Evolutionary conservation across 35 echinoderm and acorn worm genomes (phyloP), one percentile per base, ranked within the genome.

Genomic region (Anneissia japonica): DNA sequence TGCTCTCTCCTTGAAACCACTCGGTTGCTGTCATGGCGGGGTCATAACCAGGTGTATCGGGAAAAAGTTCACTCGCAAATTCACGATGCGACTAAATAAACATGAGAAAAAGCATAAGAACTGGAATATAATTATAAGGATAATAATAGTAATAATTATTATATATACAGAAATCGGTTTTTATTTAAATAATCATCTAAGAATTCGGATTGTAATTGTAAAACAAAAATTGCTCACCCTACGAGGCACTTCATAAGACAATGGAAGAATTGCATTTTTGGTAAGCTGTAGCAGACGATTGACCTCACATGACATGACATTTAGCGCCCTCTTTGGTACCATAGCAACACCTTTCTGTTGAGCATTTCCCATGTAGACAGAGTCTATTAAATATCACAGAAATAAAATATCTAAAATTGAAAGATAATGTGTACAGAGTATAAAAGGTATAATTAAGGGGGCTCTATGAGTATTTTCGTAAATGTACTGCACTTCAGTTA

Each of bases 261-360:
- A 36, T 17, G 96, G 96, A 19, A 99, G 56, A 40, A 99, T 84
- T 30, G 85, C 91, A 39, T 93, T 82, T 35, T 87, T 83, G 32
- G 96, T 94, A 9, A 99, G 86, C 46, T 94, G 92, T 32, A 99
- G 75, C 17, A 99, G 26, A 46, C 96, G 72, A 37, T 90, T 91
- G 33, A 99, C 96, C 75, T 94, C 96, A 87, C 96, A 93, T n/a
- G 86, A 88, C 96, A 99, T 94, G 29, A 99, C 89, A 85, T 99
- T 86, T 43, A 99, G 37, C n/a, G 92, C 89, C 46, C 87, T 85
- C 84, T 99, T 99, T n/a, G 89, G 89, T 26, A 99, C 92, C 86
- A 94, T 77, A 35, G 87, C 91, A 74, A 90, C 41, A 21, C 96
- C 96, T 84, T 93, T 94, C 13, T 81, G 77, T 79, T 99, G 96